Evolutionary conservation across 2,888 invertebrate species (phyloP), one percentile per base, ranked within the genome.

Genomic region (Ametastegia equiseti): DNA sequence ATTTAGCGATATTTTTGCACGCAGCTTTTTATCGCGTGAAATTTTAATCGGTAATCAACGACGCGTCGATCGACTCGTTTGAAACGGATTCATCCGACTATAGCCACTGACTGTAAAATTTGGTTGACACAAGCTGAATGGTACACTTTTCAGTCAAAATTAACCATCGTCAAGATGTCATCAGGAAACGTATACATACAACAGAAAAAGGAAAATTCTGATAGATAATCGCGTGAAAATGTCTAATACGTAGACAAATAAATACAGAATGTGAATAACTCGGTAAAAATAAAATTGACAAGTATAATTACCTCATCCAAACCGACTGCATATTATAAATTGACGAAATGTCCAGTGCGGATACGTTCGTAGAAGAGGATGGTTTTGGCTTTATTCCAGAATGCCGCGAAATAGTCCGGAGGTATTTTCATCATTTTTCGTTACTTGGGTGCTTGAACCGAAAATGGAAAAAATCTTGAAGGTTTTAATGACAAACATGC

Each of bases 381-480:
- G 88, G 88, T 3, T 90, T 90, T 65, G 90, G 90, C 60, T 84
- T 86, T n/a, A 82, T 86, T n/a, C n/a, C n/a, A 6, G 86, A 86
- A 11, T 65, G 83, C 7, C 77, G 77, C 15, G 84, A 88, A 73
- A 88, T 88, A 15, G 83, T 89, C 4, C 83, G 84, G 75, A 87
- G 87, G 88, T 89, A 84, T 42, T n/a, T 19, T 23, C 39, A 36
- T 7, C 7, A 39, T 3, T 13, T 42, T 1, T 13, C n/a, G n/a
- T n/a, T n/a, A n/a, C n/a, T n/a, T n/a, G n/a, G n/a, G n/a, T n/a
- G n/a, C 30, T 63, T 73, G 27, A 42, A 27, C 23, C 30, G 9
- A 0, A 23, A 67, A 67, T 33, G 13, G 2, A n/a, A 5, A 19
- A 0, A 11, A 67, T 39, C 30, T 60, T 0, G 13, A 30, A 23